A percentile compares a stretch with the other conserved stretches of the same genome.
phyloP scores from a whole-genome alignment of 2,113 vertebrate genomes.

The Danio rerio region GRCz12tu NC_133199.1:21628501-21629000 shows the following conservation, averaged over 20 bases:
- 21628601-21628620: neutral
- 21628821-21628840: too few species aligned
- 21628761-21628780: neutral
- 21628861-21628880: too few species aligned
- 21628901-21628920: too few species aligned
- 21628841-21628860: too few species aligned
- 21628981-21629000: too few species aligned
- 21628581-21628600: neutral
- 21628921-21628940: too few species aligned
- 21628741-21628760: neutral
- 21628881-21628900: too few species aligned
- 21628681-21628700: neutral
- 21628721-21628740: constrained; percentile 16
- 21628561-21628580: constrained; percentile 7
- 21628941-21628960: too few species aligned
- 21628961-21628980: too few species aligned
- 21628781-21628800: neutral
- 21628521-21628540: constrained; percentile 6
- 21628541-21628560: constrained; percentile 5
- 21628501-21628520: constrained; percentile 11
- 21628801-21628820: too few species aligned
- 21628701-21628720: constrained; percentile 17
- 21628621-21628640: constrained; percentile 20
- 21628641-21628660: constrained; percentile 13
- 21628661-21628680: neutral